phyloP scores from a whole-genome alignment of 2,888 invertebrate species.

The Agriopis leucophaearia region DNA sequence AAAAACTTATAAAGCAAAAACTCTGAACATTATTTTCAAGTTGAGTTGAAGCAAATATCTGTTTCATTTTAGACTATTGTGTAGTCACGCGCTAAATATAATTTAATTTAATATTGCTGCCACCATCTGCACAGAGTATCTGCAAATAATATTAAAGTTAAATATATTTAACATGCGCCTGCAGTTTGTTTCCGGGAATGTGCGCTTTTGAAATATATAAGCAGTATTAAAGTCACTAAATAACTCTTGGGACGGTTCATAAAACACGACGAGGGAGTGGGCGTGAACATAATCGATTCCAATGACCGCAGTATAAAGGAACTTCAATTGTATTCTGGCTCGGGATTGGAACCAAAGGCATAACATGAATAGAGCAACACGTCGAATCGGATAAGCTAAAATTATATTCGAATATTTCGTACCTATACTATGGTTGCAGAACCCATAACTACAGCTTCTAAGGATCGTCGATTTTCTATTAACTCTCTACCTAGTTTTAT shows the following conservation, averaged over 20 bases:
- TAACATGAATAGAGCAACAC: constrained; percentile 9
- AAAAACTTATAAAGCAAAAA: no score
- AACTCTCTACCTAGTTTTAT: neutral
- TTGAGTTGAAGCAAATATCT: neutral
- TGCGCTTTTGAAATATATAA: constrained; percentile 8
- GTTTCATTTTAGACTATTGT: neutral
- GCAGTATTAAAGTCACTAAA: constrained; percentile 22
- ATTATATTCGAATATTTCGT: constrained; percentile 1
- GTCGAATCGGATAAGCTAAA: constrained; percentile 9
- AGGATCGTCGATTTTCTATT: neutral
- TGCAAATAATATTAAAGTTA: constrained; percentile 1
- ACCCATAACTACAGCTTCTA: neutral
- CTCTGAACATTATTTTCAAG: neutral
- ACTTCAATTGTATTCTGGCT: constrained; percentile 42
- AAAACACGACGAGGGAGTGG: constrained; percentile 20
- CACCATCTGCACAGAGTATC: constrained; percentile 12
- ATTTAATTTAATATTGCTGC: constrained; percentile 13
- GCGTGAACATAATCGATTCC: constrained; percentile 28
- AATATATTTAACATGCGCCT: neutral
- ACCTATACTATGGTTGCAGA: neutral
- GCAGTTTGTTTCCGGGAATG: neutral
- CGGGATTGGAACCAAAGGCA: constrained; percentile 12
- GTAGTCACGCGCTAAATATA: constrained; percentile 15
- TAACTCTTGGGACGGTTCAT: constrained; percentile 26
- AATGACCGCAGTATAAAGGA: constrained; percentile 33